A percentile compares a stretch with the other conserved stretches of the same genome.
Conservation (phyloP, 1,140 invertebrate species). For the Teleogryllus occipitalis region DNA sequence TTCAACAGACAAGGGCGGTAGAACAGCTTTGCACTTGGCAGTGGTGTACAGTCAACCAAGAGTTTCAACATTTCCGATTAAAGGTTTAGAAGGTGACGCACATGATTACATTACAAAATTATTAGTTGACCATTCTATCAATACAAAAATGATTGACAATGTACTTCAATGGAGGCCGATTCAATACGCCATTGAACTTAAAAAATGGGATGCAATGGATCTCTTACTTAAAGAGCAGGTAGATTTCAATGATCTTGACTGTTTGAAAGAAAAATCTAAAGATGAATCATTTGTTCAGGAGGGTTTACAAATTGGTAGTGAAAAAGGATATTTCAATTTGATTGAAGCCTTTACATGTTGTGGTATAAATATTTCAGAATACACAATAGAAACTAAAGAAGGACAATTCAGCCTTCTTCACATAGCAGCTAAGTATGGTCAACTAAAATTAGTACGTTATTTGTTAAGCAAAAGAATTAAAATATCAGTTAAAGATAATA, state of each 20-base stretch:
- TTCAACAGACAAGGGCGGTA: neutral
- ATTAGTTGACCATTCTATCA: neutral
- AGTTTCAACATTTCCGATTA: neutral
- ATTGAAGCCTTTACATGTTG: neutral
- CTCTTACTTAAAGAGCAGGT: neutral
- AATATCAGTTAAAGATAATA: neutral
- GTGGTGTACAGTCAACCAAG: neutral
- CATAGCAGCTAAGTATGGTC: neutral
- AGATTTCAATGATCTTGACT: neutral
- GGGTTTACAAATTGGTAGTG: neutral
- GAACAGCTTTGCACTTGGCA: neutral
- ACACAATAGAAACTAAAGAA: neutral
- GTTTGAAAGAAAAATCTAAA: neutral
- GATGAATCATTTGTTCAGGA: neutral
- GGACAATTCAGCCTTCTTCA: neutral
- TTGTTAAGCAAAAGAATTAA: neutral
- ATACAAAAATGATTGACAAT: neutral
- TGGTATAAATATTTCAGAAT: neutral
- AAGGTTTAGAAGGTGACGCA: neutral
- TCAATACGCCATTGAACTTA: neutral
- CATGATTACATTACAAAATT: neutral
- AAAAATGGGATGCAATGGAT: neutral
- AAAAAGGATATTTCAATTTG: neutral
- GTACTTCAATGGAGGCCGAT: neutral
- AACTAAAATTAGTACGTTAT: neutral